Conservation (phyloP, 2,888 invertebrate species). For the Linnaemya vulpina region DNA sequence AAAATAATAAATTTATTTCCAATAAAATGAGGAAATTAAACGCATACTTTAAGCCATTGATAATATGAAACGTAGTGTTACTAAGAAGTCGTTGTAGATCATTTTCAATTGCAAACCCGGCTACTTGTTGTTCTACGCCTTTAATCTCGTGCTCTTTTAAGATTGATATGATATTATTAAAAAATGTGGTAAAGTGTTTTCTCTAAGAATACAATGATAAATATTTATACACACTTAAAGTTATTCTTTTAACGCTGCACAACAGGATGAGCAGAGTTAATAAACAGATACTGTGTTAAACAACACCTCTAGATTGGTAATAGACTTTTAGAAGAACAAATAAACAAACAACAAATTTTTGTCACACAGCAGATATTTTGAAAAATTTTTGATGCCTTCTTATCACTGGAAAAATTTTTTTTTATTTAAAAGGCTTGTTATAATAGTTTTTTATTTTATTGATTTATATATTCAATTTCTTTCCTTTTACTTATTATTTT, state of each 20-base stretch:
- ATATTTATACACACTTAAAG: constrained; percentile 13
- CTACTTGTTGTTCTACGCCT: constrained; percentile 38
- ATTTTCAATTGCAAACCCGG: neutral
- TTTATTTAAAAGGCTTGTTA: neutral
- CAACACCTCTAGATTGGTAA: constrained; percentile 7
- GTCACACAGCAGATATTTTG: neutral
- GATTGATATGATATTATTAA: constrained; percentile 57
- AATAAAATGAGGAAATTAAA: no score
- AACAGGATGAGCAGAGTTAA: neutral
- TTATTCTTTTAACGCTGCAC: neutral
- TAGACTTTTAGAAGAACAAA: neutral
- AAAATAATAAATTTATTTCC: no score
- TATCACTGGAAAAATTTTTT: no score
- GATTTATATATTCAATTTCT: neutral
- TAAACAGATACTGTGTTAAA: constrained; percentile 16
- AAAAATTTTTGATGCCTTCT: no score
- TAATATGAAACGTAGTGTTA: neutral
- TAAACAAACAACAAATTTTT: neutral
- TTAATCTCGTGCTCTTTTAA: constrained; percentile 45
- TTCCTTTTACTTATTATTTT: constrained; percentile 18
- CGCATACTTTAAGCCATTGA: no score
- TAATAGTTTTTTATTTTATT: neutral
- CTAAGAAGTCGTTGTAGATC: neutral
- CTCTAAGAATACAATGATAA: constrained; percentile 17
- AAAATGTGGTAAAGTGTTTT: constrained; percentile 43